A percentile compares a stretch with the other conserved stretches of the same genome.
Evolutionary conservation across 2,113 vertebrate species (phyloP).

Genomic region (Mola mola): DNA sequence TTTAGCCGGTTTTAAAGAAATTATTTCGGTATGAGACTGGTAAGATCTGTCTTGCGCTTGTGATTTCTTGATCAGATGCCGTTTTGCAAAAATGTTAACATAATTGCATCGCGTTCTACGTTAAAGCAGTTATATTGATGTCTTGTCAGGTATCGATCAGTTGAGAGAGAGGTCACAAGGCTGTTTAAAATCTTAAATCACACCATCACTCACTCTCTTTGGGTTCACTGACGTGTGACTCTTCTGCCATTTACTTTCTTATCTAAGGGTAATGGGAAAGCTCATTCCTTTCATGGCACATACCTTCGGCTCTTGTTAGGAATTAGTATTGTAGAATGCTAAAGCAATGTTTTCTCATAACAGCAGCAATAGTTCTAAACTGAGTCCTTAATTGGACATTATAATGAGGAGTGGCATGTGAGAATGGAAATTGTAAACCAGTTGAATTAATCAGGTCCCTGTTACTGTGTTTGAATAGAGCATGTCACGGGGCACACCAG

Average conservation of each 20-base stretch:
- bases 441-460: too few species aligned
- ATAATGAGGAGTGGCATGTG: too few species aligned
- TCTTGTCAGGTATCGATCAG: conserved; percentile 30
- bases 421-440: too few species aligned
- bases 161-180: conserved; percentile 18
- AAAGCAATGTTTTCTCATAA: background rate
- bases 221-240: conserved; percentile 31
- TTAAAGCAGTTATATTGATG: background rate
- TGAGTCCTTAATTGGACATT: too few species aligned
- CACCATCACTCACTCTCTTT: conserved; percentile 9
- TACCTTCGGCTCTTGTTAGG: background rate
- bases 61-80: too few species aligned
- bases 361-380: too few species aligned
- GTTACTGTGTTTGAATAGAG: too few species aligned
- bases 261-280: conserved; percentile 23
- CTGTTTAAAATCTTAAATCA: conserved; percentile 38
- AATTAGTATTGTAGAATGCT: background rate
- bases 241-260: conserved; percentile 33
- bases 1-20: conserved; percentile 4
- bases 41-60: background rate
- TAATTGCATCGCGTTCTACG: background rate
- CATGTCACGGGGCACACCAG: too few species aligned
- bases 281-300: conserved; percentile 12
- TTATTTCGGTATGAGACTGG: background rate
- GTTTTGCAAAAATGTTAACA: background rate